phyloP scores from a whole-genome alignment of 2,113 vertebrate species.

The Abramis brama region DNA sequence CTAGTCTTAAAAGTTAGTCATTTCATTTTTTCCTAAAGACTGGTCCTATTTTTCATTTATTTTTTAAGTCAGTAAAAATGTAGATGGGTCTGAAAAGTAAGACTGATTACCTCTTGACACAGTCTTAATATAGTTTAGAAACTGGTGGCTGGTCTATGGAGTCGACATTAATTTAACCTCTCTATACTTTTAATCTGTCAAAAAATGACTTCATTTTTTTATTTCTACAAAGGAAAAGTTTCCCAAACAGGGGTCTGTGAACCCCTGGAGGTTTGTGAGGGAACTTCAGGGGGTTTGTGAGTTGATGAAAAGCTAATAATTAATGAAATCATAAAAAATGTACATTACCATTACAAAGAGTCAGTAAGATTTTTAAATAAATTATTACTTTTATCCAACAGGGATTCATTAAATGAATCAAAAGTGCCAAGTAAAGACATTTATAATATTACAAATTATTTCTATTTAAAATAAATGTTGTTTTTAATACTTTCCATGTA shows the following conservation, averaged over 20 bases:
- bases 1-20: no score
- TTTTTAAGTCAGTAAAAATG: no score
- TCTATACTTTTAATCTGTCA: not conserved
- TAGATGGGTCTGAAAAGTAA: no score
- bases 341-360: not conserved
- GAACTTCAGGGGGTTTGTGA: not conserved
- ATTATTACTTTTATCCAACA: no score
- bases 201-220: not conserved
- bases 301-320: not conserved
- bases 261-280: not conserved
- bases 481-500: not conserved
- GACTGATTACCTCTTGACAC: no score
- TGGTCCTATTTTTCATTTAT: no score
- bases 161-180: not conserved
- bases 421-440: not conserved
- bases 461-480: not conserved
- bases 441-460: not conserved
- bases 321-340: no score
- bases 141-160: no score
- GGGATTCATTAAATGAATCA: not conserved
- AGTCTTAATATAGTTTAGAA: no score
- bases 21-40: no score
- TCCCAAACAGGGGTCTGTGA: not conserved
- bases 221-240: not conserved
- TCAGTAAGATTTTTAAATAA: no score